Evolutionary conservation across 2,113 vertebrate genomes (phyloP), one percentile per base, ranked within the genome.

Genomic region (Psettodes erumei): DNA sequence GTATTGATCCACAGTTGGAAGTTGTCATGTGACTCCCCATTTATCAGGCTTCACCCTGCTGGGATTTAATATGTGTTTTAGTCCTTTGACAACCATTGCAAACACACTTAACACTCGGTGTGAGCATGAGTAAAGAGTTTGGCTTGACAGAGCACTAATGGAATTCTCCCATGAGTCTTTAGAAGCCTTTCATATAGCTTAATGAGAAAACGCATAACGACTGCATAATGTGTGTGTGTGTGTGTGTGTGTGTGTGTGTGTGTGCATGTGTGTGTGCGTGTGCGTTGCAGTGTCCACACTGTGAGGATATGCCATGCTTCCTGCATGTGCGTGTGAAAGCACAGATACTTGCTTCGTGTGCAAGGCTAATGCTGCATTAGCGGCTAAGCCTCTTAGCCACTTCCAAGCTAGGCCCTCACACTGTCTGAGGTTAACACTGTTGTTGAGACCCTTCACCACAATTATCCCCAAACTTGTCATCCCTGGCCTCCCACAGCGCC

Each of bases 131-230:
- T 85, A 83, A 90, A 85, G 85, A 82, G 71, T 73, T 63, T 51
- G 81, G 40, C 86, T 89, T 89, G 85, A 90, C 88, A 82, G 77
- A 81, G 55, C 84, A 45, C 80, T 89, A 90, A 91, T 91, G 88
- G 62, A 86, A 91, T 85, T 87, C 68, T 76, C 77, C 76, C 81
- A 84, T 81, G 87, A 87, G 82, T 85, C 81, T 87, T 87, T 84
- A 89, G 75, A 86, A 82, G 80, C 67, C 79, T 91, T 88, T 89
- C 85, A 91, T 88, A 89, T 85, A 75, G 90, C 82, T 85, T 90
- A 88, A 92, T 91, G 82, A 90, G 86, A 88, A 84, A 86, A 82
- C 32, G 64, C 61, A 54, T 67, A 80, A 70, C n/a, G 81, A 77
- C 85, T 79, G 73, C 60, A 80, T 71, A 61, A 83, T 84, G 64